Evolutionary conservation across 2,797 vertebrate species (phyloP), one percentile per base, ranked within the genome.

Genomic region (Huso huso): DNA sequence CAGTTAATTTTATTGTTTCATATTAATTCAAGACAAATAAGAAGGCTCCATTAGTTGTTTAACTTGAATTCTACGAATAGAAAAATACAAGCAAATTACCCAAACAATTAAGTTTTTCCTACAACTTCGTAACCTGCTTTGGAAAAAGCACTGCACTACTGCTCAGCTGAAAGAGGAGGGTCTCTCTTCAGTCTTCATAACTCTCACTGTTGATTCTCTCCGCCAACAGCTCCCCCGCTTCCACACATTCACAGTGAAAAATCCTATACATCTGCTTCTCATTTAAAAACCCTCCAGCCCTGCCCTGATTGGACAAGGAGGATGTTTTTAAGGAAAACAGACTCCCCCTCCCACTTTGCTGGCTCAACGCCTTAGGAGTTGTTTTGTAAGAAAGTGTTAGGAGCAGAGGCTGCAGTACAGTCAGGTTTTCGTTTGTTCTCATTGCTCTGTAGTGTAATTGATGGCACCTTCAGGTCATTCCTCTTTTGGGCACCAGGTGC

Each of bases 401-500:
- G 60, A 65, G 13, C 18, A 59, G 75, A 53, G 65, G 51, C 50
- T 23, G 51, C 51, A 53, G 60, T 51, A 37, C 18, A 48, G 62
- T 74, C 37, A 37, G 11, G n/a, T 58, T 7, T 11, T 11, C 2
- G 12, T 11, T 58, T 11, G 12, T n/a, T 66, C 51, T 55, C 65
- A 51, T 61, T 10, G 61, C n/a, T 13, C 68, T 68, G 48, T 66
- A 72, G 53, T 23, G 10, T n/a, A 48, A 55, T 72, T 60, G 11
- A 72, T 78, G 74, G 64, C 76, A 69, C 76, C 79, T 75, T 69
- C 53, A 57, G 55, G 55, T 58, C 55, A 58, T 6, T 58, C 61
- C 61, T 48, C 6, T 71, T 76, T 70, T 77, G 12, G 66, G 90
- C 93, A 82, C 91, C 91, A 79, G 74, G 78, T 84, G 76, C 84